phyloP scores from a whole-genome alignment of 2,888 invertebrate species.

The Tethea ocularis region DNA sequence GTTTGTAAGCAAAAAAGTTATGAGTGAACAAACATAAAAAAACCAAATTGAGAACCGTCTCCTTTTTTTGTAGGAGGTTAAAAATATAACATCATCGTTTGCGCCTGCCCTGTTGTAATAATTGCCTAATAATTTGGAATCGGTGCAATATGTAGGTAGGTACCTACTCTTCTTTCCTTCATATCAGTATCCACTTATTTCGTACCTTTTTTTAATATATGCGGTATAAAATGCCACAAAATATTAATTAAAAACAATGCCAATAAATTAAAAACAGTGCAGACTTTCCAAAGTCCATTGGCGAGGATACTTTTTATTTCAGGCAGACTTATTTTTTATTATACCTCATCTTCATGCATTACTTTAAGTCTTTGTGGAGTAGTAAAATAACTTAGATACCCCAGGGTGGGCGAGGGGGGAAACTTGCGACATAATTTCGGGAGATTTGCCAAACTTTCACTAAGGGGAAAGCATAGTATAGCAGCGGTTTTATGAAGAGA shows the following conservation, averaged over 20 bases:
- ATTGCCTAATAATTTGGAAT: too few species aligned
- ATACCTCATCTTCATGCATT: slow-evolving; percentile 46
- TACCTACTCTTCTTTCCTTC: too few species aligned
- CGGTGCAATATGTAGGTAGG: too few species aligned
- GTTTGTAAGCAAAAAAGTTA: too few species aligned
- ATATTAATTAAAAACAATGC: slow-evolving; percentile 4
- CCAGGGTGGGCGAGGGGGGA: slow-evolving; percentile 25
- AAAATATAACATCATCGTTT: too few species aligned
- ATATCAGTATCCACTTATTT: too few species aligned
- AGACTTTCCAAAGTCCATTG: neutral
- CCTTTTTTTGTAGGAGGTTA: too few species aligned
- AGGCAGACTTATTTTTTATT: slow-evolving; percentile 39
- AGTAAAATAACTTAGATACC: slow-evolving; percentile 72
- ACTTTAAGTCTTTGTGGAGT: slow-evolving; percentile 67
- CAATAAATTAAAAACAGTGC: slow-evolving; percentile 6
- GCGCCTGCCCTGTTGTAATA: too few species aligned
- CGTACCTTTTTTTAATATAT: too few species aligned
- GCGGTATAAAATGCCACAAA: too few species aligned
- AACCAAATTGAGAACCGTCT: too few species aligned
- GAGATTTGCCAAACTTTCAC: slow-evolving; percentile 47
- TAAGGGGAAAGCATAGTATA: slow-evolving; percentile 17
- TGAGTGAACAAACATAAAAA: too few species aligned
- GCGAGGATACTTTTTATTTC: slow-evolving; percentile 30
- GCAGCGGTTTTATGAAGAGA: slow-evolving; percentile 44
- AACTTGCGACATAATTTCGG: slow-evolving; percentile 67